Percentiles rank a stretch among this genome's conserved stretches.
These are phyloP conservation scores for Deilephila elpenor DNA, from an alignment of 2,888 invertebrate genomes.

Conservation along the genomic window DNA sequence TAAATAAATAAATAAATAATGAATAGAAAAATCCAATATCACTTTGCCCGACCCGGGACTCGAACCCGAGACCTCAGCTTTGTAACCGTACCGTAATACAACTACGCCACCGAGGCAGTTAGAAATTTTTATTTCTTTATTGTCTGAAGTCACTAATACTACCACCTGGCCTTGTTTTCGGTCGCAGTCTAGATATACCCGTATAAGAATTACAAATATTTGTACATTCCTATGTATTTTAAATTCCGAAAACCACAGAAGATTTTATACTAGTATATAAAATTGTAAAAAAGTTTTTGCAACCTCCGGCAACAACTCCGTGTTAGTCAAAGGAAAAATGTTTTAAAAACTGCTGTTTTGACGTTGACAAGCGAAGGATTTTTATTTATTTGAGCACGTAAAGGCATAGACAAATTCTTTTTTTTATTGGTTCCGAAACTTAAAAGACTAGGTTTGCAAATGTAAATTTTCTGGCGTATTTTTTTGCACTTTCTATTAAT, in stretches of 20 bases:
- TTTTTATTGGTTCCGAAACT: neutral
- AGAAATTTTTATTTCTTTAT: too few relatives aligned
- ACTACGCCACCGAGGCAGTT: too few relatives aligned
- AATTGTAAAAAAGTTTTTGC: neutral
- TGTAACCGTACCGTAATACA: too few relatives aligned
- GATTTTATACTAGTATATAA: neutral
- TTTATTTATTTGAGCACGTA: neutral
- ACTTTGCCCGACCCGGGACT: too few relatives aligned
- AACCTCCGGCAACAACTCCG: neutral
- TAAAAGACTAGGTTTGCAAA: too few relatives aligned
- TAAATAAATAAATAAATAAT: too few relatives aligned
- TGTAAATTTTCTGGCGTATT: too few relatives aligned
- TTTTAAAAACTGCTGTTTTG: neutral
- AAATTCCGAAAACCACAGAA: neutral
- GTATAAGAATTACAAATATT: neutral
- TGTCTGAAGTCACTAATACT: too few relatives aligned
- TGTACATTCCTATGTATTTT: neutral
- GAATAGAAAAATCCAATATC: too few relatives aligned
- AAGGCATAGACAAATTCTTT: neutral
- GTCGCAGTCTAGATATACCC: neutral
- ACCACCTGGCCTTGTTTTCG: too few relatives aligned
- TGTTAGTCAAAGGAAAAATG: slow-evolving; percentile 2
- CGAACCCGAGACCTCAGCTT: too few relatives aligned
- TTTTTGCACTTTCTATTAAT: neutral
- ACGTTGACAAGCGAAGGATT: slow-evolving; percentile 6